A percentile compares a stretch with the other conserved stretches of the same genome.
These are phyloP conservation scores for Emmelina monodactyla DNA, from an alignment of 2,888 invertebrate species.

Conservation along the genomic window DNA sequence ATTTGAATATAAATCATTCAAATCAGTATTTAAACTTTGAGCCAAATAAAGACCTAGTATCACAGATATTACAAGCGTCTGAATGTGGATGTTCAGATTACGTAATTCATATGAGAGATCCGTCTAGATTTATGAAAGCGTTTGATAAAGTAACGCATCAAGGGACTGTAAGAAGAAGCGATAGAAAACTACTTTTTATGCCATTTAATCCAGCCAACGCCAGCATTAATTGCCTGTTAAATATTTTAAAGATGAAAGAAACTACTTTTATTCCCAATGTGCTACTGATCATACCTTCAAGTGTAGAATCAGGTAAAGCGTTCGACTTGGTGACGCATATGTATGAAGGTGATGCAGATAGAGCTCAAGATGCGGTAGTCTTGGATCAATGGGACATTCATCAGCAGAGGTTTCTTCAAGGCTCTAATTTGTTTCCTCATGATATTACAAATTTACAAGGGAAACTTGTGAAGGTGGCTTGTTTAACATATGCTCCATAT, in stretches of 20 bases:
- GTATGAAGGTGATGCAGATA: constrained; percentile 34
- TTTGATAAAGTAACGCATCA: constrained; percentile 41
- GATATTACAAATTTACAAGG: constrained; percentile 50
- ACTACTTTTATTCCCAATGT: constrained; percentile 39
- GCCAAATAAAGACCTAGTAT: constrained; percentile 22
- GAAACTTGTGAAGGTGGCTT: constrained; percentile 54
- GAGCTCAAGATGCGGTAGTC: constrained; percentile 25
- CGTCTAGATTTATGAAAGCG: constrained; percentile 35
- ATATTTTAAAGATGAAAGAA: constrained; percentile 33
- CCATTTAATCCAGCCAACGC: constrained; percentile 21
- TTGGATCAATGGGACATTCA: constrained; percentile 49
- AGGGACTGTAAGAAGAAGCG: constrained; percentile 45
- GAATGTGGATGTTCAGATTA: constrained; percentile 59
- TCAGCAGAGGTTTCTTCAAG: constrained; percentile 27
- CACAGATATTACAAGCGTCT: constrained; percentile 31
- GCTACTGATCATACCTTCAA: constrained; percentile 27
- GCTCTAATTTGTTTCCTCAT: constrained; percentile 50
- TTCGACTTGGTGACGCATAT: constrained; percentile 48
- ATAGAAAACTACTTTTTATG: constrained; percentile 48
- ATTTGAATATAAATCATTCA: no score
- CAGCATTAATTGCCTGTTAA: constrained; percentile 17
- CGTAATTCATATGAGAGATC: constrained; percentile 36
- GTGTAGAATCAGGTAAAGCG: constrained; percentile 18
- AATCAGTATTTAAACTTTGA: constrained; percentile 26
- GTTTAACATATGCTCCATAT: constrained; percentile 70